Percentiles rank a stretch among this genome's conserved stretches.
These are phyloP conservation scores for Pachypeltis micranthus DNA, from an alignment of 1,140 invertebrate genomes.

Conservation along the genomic window DNA sequence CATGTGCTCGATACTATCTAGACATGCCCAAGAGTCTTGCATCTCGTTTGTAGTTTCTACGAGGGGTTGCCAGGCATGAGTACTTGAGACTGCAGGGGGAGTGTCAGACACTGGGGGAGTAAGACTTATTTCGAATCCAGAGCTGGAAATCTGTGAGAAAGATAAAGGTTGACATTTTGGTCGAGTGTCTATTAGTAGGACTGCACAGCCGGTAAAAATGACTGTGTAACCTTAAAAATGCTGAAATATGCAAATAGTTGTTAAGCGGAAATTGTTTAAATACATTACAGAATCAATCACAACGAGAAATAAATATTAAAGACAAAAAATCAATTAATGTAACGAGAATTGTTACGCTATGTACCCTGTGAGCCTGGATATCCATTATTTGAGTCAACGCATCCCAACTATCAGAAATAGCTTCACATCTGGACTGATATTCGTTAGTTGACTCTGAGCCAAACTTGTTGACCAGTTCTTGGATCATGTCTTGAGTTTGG, in stretches of 20 bases:
- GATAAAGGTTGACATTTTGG: no score
- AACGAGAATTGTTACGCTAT: no score
- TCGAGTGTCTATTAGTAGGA: no score
- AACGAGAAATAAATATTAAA: no score
- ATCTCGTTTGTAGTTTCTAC: conserved; percentile 13
- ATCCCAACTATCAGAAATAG: conserved; percentile 67
- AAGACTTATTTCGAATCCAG: conserved; percentile 48
- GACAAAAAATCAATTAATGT: no score
- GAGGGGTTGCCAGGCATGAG: conserved; percentile 23
- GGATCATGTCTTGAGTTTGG: conserved; percentile 32
- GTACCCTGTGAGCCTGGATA: conserved; percentile 57
- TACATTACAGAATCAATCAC: no score
- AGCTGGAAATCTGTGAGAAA: conserved; percentile 42
- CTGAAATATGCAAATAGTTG: no score
- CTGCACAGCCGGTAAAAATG: no score
- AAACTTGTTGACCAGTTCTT: conserved; percentile 27
- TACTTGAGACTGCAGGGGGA: conserved; percentile 30
- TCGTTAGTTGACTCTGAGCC: conserved; percentile 35
- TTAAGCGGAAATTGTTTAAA: no score
- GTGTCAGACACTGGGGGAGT: conserved; percentile 33
- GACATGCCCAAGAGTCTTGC: conserved; percentile 10
- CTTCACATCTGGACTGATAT: conserved; percentile 51
- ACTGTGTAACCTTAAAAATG: no score
- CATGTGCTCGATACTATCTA: conserved; percentile 17
- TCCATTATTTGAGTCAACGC: conserved; percentile 69